A percentile compares a stretch with the other conserved stretches of the same genome.
Conservation (phyloP, 2,797 vertebrate genomes). For the Moxostoma hubbsi region DNA sequence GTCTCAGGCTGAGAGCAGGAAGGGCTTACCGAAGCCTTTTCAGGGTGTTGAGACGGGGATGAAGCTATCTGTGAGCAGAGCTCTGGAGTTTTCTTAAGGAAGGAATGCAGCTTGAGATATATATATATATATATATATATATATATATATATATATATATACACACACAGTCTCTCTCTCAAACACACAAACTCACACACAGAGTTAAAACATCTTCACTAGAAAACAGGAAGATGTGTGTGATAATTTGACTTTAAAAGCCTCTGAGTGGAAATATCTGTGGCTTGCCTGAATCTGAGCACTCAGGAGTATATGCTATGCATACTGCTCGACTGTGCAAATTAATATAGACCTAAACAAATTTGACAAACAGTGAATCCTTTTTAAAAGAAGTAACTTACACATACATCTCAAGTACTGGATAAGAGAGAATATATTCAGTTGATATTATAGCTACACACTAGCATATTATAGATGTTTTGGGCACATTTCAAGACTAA, state of each 20-base stretch:
- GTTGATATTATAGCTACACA: too few relatives aligned
- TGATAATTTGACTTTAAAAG: conserved; percentile 38
- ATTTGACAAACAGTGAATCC: background rate
- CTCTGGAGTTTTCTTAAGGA: conserved; percentile 33
- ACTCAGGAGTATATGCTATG: background rate
- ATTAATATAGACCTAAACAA: conserved; percentile 17
- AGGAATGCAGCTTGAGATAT: conserved; percentile 37
- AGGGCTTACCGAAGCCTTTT: conserved; percentile 24
- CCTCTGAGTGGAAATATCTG: conserved; percentile 15
- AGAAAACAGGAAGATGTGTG: conserved; percentile 27
- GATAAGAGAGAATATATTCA: too few relatives aligned
- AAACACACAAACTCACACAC: background rate
- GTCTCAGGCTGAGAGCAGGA: conserved; percentile 24
- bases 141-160: conserved; percentile 7
- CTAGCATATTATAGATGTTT: too few relatives aligned
- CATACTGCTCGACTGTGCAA: background rate
- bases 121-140: background rate
- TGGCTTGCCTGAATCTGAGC: conserved; percentile 5
- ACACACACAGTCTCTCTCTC: background rate
- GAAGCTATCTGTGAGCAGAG: conserved; percentile 43
- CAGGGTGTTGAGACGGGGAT: conserved; percentile 25
- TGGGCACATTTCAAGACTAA: too few relatives aligned
- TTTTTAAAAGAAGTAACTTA: background rate
- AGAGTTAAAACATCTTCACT: conserved; percentile 30
- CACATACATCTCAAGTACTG: background rate